phyloP scores from a whole-genome alignment of 1,140 invertebrate genomes.

The Hycleus phaleratus region DNA sequence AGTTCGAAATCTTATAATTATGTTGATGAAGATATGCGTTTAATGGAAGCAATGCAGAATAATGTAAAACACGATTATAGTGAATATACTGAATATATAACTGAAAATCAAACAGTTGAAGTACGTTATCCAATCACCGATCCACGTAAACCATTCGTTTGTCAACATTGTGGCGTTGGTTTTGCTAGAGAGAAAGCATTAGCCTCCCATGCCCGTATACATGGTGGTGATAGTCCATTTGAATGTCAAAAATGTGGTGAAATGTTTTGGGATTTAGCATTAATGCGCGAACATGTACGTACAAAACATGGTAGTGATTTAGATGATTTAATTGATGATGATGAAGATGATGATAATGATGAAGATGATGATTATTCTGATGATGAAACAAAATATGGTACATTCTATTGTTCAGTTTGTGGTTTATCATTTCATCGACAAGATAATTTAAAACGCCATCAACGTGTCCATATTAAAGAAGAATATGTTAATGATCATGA shows the following conservation, averaged over 20 bases:
- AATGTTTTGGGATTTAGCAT: constrained; percentile 66
- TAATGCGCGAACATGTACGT: constrained; percentile 58
- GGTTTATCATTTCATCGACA: constrained; percentile 66
- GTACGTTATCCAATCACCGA: constrained; percentile 57
- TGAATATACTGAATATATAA: constrained; percentile 39
- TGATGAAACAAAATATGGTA: constrained; percentile 57
- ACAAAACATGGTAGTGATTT: constrained; percentile 40
- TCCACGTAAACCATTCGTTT: constrained; percentile 68
- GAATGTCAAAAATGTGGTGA: constrained; percentile 70
- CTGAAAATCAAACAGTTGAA: constrained; percentile 51
- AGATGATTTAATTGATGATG: constrained; percentile 36
- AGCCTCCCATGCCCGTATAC: constrained; percentile 60
- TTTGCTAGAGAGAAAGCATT: constrained; percentile 75
- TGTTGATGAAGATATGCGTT: constrained; percentile 43
- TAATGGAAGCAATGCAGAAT: constrained; percentile 43
- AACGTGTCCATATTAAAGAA: constrained; percentile 45
- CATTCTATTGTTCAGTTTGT: constrained; percentile 68
- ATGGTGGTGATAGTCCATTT: constrained; percentile 65
- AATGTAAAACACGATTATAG: constrained; percentile 39
- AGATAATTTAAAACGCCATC: constrained; percentile 63
- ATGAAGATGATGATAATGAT: constrained; percentile 42
- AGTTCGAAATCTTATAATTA: constrained; percentile 41
- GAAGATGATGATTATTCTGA: constrained; percentile 50
- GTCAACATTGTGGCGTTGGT: constrained; percentile 67
- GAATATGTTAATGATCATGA: constrained; percentile 32